Conservation (phyloP, 2,797 vertebrate genomes). For the Gobio occitaniae region DNA sequence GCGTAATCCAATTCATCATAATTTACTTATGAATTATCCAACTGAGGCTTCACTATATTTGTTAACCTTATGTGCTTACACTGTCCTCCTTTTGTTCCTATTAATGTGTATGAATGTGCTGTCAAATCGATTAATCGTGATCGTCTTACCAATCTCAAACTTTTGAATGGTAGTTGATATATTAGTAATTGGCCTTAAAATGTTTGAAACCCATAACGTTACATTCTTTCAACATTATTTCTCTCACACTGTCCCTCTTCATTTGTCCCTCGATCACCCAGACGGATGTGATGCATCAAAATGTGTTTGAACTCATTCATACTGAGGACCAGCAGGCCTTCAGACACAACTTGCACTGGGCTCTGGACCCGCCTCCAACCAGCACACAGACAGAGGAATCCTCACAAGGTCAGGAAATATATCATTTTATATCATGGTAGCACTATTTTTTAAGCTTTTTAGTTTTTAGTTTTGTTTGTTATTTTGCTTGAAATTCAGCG, state of each 20-base stretch:
- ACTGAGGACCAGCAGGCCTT: slow-evolving; percentile 84
- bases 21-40: slow-evolving; percentile 64
- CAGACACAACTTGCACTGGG: slow-evolving; percentile 83
- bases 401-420: slow-evolving; percentile 66
- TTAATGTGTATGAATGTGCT: not conserved
- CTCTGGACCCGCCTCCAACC: slow-evolving; percentile 72
- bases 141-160: not conserved
- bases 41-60: not conserved
- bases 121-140: not conserved
- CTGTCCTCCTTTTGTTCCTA: not conserved
- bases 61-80: not conserved
- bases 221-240: slow-evolving; percentile 6
- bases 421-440: not conserved
- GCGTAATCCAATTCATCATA: slow-evolving; percentile 63
- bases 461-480: no score
- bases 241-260: slow-evolving; percentile 31
- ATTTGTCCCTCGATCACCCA: slow-evolving; percentile 54
- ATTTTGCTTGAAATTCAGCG: not conserved
- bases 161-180: not conserved
- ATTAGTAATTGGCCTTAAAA: not conserved
- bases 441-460: no score
- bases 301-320: slow-evolving; percentile 84
- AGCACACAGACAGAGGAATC: slow-evolving; percentile 63
- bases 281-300: slow-evolving; percentile 87
- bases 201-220: not conserved